phyloP scores from a whole-genome alignment of 2,797 vertebrate genomes.

The Miichthys miiuy region DNA sequence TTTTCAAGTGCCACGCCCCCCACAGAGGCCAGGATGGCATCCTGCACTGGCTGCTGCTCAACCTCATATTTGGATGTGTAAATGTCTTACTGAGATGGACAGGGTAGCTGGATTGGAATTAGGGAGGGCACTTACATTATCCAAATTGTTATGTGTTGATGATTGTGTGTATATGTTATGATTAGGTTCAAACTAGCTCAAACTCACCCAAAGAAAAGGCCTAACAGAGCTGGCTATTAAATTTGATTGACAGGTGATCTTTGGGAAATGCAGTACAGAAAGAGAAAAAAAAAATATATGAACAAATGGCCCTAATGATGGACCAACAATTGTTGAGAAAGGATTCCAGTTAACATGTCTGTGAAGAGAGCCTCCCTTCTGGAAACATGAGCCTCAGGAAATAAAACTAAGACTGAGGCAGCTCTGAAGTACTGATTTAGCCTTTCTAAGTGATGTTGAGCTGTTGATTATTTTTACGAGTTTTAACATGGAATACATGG shows the following conservation, averaged over 20 bases:
- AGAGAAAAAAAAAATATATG: neutral
- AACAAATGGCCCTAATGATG: conserved; percentile 2
- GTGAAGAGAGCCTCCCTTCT: neutral
- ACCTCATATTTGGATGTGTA: neutral
- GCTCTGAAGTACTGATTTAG: conserved; percentile 46
- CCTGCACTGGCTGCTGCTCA: conserved; percentile 19
- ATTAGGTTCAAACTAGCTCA: neutral
- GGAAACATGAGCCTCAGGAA: conserved; percentile 15
- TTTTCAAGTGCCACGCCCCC: conserved; percentile 46
- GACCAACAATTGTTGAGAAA: conserved; percentile 24
- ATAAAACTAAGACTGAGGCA: conserved; percentile 14
- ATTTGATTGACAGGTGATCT: conserved; percentile 28
- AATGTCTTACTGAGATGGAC: neutral
- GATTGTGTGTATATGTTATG: no score
- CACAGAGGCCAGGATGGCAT: conserved; percentile 33
- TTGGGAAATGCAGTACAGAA: neutral
- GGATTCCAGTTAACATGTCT: conserved; percentile 8
- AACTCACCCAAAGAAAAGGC: neutral
- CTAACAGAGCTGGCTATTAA: neutral
- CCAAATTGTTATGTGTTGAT: no score
- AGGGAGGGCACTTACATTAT: neutral
- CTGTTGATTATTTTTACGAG: conserved; percentile 46
- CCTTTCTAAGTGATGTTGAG: conserved; percentile 41
- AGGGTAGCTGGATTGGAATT: neutral
- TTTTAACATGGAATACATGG: conserved; percentile 3